These are phyloP conservation scores for Microcebus jonahi DNA, from an alignment of 2,113 vertebrate genomes.

Conservation along the genomic window DNA sequence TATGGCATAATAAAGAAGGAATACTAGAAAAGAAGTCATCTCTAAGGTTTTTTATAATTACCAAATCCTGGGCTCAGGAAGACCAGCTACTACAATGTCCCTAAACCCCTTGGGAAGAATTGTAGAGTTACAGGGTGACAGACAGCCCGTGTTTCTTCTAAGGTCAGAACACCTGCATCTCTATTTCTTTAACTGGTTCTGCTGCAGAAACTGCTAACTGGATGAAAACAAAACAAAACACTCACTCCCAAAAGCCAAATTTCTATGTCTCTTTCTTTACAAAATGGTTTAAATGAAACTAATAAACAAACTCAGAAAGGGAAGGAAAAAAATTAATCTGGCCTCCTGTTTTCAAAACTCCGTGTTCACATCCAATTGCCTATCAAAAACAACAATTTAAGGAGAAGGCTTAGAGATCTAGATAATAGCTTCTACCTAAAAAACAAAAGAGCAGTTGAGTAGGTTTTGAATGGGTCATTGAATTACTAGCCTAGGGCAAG, in stretches of 20 bases:
- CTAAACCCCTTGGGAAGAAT: neutral
- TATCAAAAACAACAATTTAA: neutral
- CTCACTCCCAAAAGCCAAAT: neutral
- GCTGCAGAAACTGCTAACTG: neutral
- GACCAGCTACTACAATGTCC: neutral
- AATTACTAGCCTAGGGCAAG: conserved; percentile 3
- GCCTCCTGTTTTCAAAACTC: neutral
- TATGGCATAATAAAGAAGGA: neutral
- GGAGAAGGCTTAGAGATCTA: neutral
- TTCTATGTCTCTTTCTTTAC: neutral
- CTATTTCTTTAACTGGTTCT: neutral
- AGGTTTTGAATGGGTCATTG: neutral
- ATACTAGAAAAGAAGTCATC: neutral
- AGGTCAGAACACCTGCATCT: neutral
- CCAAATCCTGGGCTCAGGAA: neutral
- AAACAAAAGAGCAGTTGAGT: neutral
- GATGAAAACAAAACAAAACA: neutral
- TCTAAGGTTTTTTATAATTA: neutral
- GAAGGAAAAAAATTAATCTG: neutral
- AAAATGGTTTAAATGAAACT: neutral
- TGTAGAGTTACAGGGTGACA: no score
- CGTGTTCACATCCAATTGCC: neutral
- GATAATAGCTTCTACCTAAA: neutral
- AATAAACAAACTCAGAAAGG: neutral
- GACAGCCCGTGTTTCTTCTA: neutral